Base-by-base conservation (phyloP, 2,797 vertebrate species). In the Sus cebifrons region DNA sequence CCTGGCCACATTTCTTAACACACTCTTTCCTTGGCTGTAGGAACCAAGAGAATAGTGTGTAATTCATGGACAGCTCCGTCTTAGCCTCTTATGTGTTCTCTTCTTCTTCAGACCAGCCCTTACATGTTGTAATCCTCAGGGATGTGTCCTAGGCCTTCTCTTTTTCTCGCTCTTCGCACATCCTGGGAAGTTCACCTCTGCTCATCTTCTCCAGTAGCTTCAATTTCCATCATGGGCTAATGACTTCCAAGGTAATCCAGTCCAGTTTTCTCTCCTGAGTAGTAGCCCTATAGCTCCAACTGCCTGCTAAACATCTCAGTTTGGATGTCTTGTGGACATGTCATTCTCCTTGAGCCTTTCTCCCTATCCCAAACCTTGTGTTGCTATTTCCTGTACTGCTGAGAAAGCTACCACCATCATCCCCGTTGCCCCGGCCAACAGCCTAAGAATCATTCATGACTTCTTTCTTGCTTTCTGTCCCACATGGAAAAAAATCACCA, bases 391-490 rank as follows among this genome's bases (percentile, higher is more conserved):
- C 67, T 52, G 4, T 52, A 40, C 60, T 2, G 0, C 54, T 60
- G 52, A 62, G 52, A 56, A 78, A 64, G 36, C 36, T 79, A n/a
- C 73, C 9, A 18, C n/a, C 52, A 20, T 25, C n/a, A 9, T 16
- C 23, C 29, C 54, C 36, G 70, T 71, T 52, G 67, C 62, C 6
- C 40, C 78, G 60, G 27, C 29, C 68, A 36, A 40, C 56, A 90
- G 11, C 64, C 3, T 40, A 14, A 32, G 44, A 9, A n/a, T 86
- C 36, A 36, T 62, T 77, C 16, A 13, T 10, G n/a, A 49, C 75
- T 36, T 92, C 54, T 90, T 83, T 71, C 86, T 93, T 83, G 21
- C 44, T 36, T 86, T 96, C 23, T 65, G 4, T 20, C 70, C 21
- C 27, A 49, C 17, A 10, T 3, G 27, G 75, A 58, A 68, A 89